Conservation (phyloP, 2,888 invertebrate species). For the Eumacrocentrus americanus region DNA sequence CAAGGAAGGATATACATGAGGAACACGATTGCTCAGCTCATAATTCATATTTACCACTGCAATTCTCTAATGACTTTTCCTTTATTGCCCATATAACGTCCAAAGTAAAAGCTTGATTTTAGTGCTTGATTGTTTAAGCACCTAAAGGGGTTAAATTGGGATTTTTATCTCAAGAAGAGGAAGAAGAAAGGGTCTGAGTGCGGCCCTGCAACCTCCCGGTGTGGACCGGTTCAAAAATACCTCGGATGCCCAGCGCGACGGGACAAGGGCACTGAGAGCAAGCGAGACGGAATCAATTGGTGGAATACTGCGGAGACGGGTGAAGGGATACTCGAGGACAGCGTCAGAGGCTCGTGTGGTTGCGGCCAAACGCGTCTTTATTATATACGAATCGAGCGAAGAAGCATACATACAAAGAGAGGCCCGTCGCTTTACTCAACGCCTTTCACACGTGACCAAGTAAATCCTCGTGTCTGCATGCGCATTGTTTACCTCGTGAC, state of each 20-base stretch:
- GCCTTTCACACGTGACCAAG: slow-evolving; percentile 26
- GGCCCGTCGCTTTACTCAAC: background rate
- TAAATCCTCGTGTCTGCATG: slow-evolving; percentile 11
- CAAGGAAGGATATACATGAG: background rate
- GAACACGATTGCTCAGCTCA: slow-evolving; percentile 10
- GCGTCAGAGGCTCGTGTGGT: slow-evolving; percentile 35
- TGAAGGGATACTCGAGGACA: slow-evolving; percentile 11
- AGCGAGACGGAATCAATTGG: slow-evolving; percentile 23
- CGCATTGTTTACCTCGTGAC: slow-evolving; percentile 2
- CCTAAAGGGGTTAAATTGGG: background rate
- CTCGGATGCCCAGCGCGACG: slow-evolving; percentile 55
- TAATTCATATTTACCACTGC: slow-evolving; percentile 13
- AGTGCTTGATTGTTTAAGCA: background rate
- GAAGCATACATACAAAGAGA: slow-evolving; percentile 16
- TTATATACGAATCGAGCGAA: slow-evolving; percentile 47
- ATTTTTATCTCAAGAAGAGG: slow-evolving; percentile 37
- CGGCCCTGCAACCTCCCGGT: slow-evolving; percentile 53
- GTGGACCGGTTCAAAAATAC: slow-evolving; percentile 62
- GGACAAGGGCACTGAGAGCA: slow-evolving; percentile 32
- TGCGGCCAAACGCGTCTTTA: slow-evolving; percentile 55
- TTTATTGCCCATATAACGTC: slow-evolving; percentile 1
- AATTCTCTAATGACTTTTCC: slow-evolving; percentile 8
- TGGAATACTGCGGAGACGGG: slow-evolving; percentile 24
- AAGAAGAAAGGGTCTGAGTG: slow-evolving; percentile 13
- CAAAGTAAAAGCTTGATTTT: background rate